Evolutionary conservation across 2,797 vertebrate genomes (phyloP), one percentile per base, ranked within the genome.

Genomic region (Arctocebus calabarensis): DNA sequence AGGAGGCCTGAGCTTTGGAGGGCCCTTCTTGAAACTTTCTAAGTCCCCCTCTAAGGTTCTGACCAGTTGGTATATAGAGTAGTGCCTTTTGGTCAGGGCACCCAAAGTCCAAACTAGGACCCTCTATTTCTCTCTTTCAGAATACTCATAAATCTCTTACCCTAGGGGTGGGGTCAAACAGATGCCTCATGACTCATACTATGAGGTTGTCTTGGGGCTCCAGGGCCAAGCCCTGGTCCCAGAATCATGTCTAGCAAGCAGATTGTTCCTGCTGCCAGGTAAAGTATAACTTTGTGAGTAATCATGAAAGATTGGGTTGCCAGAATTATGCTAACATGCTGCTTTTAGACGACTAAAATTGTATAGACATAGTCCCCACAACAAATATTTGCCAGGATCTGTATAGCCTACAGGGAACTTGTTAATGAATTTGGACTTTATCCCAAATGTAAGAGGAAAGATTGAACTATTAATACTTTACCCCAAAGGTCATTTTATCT

Each of bases 371-470:
- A 1, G 23, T 3, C 1, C 19, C 37, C 70, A 59, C 5, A 68
- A 66, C 14, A 83, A 62, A 59, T 84, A 40, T 71, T 86, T 91
- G 43, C 27, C 17, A 52, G 29, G 16, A 0, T 7, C 23, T 57
- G 40, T 19, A 61, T 5, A 40, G 8, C 27, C 40, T 88, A 62
- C 55, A 16, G 6, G 17, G 29, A 37, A 25, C 40, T 74, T 64
- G 23, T 45, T 77, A 94, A 86, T n/a, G 27, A 87, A 93, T 88
- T 45, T 93, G 11, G 45, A 90, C 43, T 96, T 92, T 62, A 59
- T 86, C 12, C 57, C 70, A 92, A 85, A 3, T 70, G 19, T 66
- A 96, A 88, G 19, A 88, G 48, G 5, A 75, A 91, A 88, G 3
- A 43, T 55, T 2, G 87, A 77, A 89, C 6, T 71, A 52, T 52